Evolutionary conservation across 2,797 vertebrate species (phyloP), one percentile per base, ranked within the genome.

Genomic region (Sorex maritimensis): DNA sequence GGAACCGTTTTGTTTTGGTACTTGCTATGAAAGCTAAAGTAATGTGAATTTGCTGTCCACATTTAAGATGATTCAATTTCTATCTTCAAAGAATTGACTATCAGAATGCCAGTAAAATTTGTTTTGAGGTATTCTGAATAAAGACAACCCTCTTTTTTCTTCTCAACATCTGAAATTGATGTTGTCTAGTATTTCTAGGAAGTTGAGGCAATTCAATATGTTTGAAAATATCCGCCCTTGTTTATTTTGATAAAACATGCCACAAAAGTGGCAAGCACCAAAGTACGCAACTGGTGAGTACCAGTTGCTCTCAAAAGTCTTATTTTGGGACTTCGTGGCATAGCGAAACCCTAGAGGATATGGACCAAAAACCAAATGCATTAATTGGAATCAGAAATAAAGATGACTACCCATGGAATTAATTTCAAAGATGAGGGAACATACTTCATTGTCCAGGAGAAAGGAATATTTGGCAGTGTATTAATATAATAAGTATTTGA

Each of bases 91-190:
- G 11, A 73, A 8, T 67, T 12, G 17, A 81, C 74, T 38, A 21
- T 74, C 44, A 52, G 41, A 86, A 75, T 55, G 26, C 71, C 28
- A 44, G 2, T 21, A 38, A 81, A 4, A 15, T 55, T 14, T 38
- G 8, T 55, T 38, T 49, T 94, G 19, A n/a, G 63, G 46, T 12
- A 5, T 85, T 92, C 83, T 23, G 41, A 92, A 81, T 46, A 77
- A 92, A 88, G 13, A 52, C 67, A 63, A 92, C 4, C 6, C 72
- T 14, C 0, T 86, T 82, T 95, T 38, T 68, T 34, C 34, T 77
- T 90, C 55, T 90, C 24, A 46, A 17, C 4, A 46, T 67, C 21
- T 88, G 68, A 90, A 95, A 49, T 38, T 34, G 23, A 41, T 24
- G 30, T 15, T 2, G 28, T 15, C 44, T 11, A 77, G 49, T 90